Evolutionary conservation across 2,888 invertebrate genomes (phyloP).

Genomic region (Ditula angustiorana): DNA sequence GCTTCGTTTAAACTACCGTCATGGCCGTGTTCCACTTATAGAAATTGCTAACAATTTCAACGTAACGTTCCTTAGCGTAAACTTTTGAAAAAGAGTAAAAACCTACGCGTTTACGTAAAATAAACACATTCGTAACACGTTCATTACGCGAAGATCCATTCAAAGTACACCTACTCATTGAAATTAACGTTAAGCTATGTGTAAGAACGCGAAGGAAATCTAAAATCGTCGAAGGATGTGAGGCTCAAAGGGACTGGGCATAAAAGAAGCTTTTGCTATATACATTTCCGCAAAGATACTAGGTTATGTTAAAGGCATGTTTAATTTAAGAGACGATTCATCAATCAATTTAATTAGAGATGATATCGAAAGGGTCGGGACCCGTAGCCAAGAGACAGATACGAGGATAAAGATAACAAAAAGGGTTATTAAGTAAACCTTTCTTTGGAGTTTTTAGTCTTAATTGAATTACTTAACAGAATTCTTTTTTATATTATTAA

Average conservation of each 20-base stretch:
- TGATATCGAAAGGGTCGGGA: conserved; percentile 31
- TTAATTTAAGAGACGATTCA: conserved; percentile 15
- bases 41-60: conserved; percentile 22
- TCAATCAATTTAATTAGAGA: conserved; percentile 36
- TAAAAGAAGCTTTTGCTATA: conserved; percentile 3
- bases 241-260: neutral
- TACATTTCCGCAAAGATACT: neutral
- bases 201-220: neutral
- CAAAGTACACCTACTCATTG: neutral
- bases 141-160: neutral
- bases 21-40: conserved; percentile 30
- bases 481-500: neutral
- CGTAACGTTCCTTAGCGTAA: neutral
- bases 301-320: neutral
- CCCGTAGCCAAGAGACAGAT: conserved; percentile 8
- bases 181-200: neutral
- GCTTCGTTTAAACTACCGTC: conserved; percentile 31
- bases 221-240: neutral
- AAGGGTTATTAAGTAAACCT: conserved; percentile 27
- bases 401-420: conserved; percentile 18
- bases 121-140: neutral
- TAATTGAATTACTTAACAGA: conserved; percentile 7
- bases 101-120: neutral
- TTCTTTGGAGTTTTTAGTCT: conserved; percentile 5
- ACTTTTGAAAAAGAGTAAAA: neutral